Evolutionary conservation across 2,797 vertebrate species (phyloP), one percentile per base, ranked within the genome.

Genomic region (Poliocrania exsul): DNA sequence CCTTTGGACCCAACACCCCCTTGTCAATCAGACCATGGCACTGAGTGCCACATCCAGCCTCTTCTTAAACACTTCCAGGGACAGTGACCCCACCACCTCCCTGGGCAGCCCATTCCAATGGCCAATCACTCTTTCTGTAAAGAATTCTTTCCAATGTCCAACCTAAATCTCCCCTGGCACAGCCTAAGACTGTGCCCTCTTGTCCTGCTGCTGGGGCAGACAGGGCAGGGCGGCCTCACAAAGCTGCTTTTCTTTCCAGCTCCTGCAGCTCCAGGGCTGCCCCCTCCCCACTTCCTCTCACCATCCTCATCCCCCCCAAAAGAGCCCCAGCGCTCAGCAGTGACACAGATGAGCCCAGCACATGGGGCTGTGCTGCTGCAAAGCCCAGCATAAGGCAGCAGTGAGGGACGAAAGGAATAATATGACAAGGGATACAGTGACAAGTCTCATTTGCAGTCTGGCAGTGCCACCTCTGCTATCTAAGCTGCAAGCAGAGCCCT

Each of bases 191-290:
- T 42, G 40, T 42, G 40, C 40, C 40, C 40, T 42, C 40, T 42
- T 42, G 40, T 42, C 40, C 40, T 42, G 16, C 40, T 42, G 40
- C 40, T 42, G 11, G 54, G 79, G 47, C 21, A 62, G 74, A 42
- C 1, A 3, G 60, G 44, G 47, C 80, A 62, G 50, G 54, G 38
- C 64, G 69, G 37, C 44, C 38, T 72, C 65, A 88, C 83, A 90
- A 88, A 58, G 83, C 80, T 40, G 65, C 75, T 92, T 78, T 90
- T 92, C 80, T 69, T 88, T 84, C 87, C 87, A 64, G 38, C 60
- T 53, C 61, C 44, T 42, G 2, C 86, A 67, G 44, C 65, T 37
- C 65, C 49, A 46, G 1, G 1, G n/a, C 64, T 6, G 1, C 25
- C 47, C 35, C 79, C 35, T 81, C 73, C 80, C 60, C 5, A 1